Base-by-base conservation (phyloP, 2,888 invertebrate species). In the Nemurella pictetii region DNA sequence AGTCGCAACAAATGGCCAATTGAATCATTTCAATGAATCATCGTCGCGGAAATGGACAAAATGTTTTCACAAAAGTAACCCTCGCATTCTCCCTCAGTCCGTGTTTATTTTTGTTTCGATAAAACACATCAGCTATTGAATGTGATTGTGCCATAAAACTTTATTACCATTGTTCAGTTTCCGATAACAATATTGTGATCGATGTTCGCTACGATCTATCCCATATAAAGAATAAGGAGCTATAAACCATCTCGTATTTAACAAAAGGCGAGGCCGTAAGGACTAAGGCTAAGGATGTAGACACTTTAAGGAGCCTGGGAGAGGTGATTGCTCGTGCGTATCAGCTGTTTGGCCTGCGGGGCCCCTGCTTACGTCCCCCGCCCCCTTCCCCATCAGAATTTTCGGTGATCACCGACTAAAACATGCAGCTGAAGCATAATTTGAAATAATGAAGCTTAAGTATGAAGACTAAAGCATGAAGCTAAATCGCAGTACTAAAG, bases 181-280 rank as follows among this genome's bases (percentile, higher is more conserved):
- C 75, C 75, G 75, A 75, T 75, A 75, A 75, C 75, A 75, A 75
- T 75, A 75, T 75, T 75, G 75, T 75, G 75, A 75, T 75, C 75
- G 75, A 75, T 75, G 75, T 75, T 75, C 1, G 9, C 28, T 25
- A 27, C 28, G 26, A 26, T 26, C 26, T 75, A 75, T 75, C 75
- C 75, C 75, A 28, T 75, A 75, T 75, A 75, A 75, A 75, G 75
- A 27, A 75, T 75, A 75, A 28, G 27, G 75, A 75, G 75, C 75
- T 75, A 75, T 75, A 75, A 75, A 75, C 75, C 75, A 75, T 75
- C 3, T 75, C 75, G 9, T 27, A 28, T 3, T 75, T 75, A 26
- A 75, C 75, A 75, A 75, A 75, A 75, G 28, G 75, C 26, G 75
- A 9, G 75, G 28, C 12, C 75, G 75, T 9, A 75, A 75, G n/a